Percentiles rank a stretch among this genome's conserved stretches.
These are phyloP conservation scores for Dasypolia templi DNA, from an alignment of 2,888 invertebrate genomes.

Conservation along the genomic window DNA sequence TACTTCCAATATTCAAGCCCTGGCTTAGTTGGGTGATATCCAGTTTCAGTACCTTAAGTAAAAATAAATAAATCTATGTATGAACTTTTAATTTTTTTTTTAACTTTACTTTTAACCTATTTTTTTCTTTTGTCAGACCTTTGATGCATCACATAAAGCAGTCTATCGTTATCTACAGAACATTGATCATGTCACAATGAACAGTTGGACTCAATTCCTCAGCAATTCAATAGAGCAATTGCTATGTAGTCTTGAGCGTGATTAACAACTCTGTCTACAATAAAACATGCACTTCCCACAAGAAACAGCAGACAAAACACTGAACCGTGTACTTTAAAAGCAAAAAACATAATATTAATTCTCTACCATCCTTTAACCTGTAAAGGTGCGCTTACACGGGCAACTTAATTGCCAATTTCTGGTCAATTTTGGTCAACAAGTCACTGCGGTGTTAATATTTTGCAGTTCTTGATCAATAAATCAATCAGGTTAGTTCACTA, in stretches of 20 bases:
- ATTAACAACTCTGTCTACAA: background rate
- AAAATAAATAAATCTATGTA: too few species aligned
- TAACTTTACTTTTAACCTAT: background rate
- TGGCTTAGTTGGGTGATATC: too few species aligned
- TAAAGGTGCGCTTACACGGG: constrained; percentile 1
- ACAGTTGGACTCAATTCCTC: constrained; percentile 22
- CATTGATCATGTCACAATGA: constrained; percentile 10
- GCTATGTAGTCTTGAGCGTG: background rate
- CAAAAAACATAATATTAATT: constrained; percentile 39
- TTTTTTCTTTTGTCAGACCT: background rate
- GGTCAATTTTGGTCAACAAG: background rate
- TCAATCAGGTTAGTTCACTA: background rate
- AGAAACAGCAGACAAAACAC: constrained; percentile 17
- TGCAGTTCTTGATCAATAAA: background rate
- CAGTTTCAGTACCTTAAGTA: too few species aligned
- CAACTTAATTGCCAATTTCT: background rate
- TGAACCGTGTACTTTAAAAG: constrained; percentile 13
- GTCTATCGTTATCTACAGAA: background rate
- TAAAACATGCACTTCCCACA: background rate
- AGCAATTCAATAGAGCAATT: constrained; percentile 20
- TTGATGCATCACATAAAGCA: background rate
- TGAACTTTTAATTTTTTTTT: too few species aligned
- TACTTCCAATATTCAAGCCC: too few species aligned
- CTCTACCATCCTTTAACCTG: constrained; percentile 34
- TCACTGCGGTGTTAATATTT: background rate